These are phyloP conservation scores for Conistra vaccinii DNA, from an alignment of 2,888 invertebrate species.

Conservation along the genomic window DNA sequence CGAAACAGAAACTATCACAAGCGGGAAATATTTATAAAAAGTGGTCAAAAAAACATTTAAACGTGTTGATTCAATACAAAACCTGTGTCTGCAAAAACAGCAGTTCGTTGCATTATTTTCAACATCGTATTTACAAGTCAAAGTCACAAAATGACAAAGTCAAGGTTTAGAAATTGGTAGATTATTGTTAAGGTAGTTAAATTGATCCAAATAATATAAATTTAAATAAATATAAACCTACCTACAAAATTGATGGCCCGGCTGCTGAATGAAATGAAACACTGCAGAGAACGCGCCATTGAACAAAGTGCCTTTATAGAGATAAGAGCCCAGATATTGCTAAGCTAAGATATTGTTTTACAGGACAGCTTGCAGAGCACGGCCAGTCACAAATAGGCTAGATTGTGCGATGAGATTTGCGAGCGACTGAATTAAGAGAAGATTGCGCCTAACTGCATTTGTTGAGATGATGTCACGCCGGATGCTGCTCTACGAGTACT, in stretches of 20 bases:
- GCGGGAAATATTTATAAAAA: not conserved
- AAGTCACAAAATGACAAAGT: not conserved
- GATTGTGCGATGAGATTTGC: slow-evolving; percentile 76
- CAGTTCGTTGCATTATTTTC: not conserved
- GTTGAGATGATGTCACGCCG: slow-evolving; percentile 65
- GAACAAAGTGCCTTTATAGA: slow-evolving; percentile 20
- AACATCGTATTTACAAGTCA: not conserved
- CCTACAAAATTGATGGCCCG: not conserved
- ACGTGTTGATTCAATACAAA: not conserved
- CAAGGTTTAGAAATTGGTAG: too few species aligned
- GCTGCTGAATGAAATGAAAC: slow-evolving; percentile 21
- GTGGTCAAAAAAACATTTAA: not conserved
- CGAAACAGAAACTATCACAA: not conserved
- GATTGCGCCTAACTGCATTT: slow-evolving; percentile 85
- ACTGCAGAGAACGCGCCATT: slow-evolving; percentile 28
- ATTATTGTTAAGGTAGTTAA: not conserved
- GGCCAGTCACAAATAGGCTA: slow-evolving; percentile 72
- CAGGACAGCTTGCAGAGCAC: slow-evolving; percentile 28
- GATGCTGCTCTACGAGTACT: too few species aligned
- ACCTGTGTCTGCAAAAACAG: not conserved
- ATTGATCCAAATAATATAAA: not conserved
- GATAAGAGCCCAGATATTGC: slow-evolving; percentile 48
- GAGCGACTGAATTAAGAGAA: slow-evolving; percentile 75
- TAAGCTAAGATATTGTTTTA: slow-evolving; percentile 71
- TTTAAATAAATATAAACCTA: not conserved